phyloP scores from a whole-genome alignment of 2,888 invertebrate species.

The Pelosia muscerda region DNA sequence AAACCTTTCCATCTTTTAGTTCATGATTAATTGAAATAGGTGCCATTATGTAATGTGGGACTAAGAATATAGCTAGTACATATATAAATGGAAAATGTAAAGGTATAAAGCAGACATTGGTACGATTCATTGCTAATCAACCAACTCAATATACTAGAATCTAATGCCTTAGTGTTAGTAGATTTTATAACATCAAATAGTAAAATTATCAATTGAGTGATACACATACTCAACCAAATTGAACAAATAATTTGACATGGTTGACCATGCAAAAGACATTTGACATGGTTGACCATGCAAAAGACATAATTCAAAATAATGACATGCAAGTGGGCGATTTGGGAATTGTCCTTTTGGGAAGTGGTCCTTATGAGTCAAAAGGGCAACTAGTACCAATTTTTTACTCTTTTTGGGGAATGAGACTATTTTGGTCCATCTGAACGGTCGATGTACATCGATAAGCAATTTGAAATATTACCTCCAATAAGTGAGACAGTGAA shows the following conservation, averaged over 20 bases:
- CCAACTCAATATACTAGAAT: background rate
- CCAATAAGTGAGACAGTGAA: constrained; percentile 59
- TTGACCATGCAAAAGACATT: constrained; percentile 36
- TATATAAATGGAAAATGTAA: too few species aligned
- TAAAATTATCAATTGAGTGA: constrained; percentile 16
- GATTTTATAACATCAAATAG: background rate
- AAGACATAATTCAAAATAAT: constrained; percentile 50
- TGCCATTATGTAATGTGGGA: too few species aligned
- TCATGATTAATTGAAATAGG: too few species aligned
- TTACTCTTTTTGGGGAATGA: constrained; percentile 55
- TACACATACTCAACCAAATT: constrained; percentile 26
- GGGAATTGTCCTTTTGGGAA: too few species aligned
- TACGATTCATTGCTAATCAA: background rate
- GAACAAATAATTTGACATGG: constrained; percentile 38
- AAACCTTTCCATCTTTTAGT: background rate
- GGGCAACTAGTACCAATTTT: too few species aligned
- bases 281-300: constrained; percentile 31
- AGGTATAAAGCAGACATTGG: background rate
- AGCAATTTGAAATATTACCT: constrained; percentile 64
- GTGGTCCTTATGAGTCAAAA: too few species aligned
- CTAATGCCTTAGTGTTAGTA: background rate
- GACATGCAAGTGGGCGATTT: too few species aligned
- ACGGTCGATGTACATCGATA: constrained; percentile 54
- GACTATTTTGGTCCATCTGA: constrained; percentile 54
- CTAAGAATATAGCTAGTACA: too few species aligned